These are phyloP conservation scores for Maccullochella peelii DNA, from an alignment of 2,113 vertebrate species.

Conservation along the genomic window DNA sequence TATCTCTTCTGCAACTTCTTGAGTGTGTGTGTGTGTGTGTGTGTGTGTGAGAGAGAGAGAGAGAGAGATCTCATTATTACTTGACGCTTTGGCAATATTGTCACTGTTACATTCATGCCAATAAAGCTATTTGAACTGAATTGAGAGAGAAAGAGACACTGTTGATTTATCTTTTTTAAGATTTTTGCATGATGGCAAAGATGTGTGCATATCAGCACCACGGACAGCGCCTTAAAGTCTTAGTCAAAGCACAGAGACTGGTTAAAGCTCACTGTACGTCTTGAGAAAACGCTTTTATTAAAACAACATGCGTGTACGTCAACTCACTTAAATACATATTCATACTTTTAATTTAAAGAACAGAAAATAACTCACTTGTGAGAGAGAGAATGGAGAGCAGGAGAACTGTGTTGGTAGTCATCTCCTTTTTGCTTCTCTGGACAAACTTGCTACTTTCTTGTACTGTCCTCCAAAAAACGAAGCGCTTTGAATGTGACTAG, in stretches of 20 bases:
- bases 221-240: not conserved
- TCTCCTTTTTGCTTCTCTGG: slow-evolving; percentile 35
- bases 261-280: no score
- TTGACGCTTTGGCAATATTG: no score
- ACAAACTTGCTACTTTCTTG: slow-evolving; percentile 20
- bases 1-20: not conserved
- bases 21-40: not conserved
- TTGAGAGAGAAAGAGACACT: not conserved
- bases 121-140: no score
- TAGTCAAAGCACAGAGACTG: not conserved
- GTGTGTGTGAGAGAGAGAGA: not conserved
- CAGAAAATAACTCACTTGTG: slow-evolving; percentile 61
- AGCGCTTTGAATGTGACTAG: not conserved
- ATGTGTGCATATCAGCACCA: not conserved
- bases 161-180: not conserved
- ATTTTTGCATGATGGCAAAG: not conserved
- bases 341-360: not conserved
- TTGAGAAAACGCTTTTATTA: no score
- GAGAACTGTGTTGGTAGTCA: slow-evolving; percentile 48
- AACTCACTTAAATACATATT: not conserved
- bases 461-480: not conserved
- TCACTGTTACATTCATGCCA: no score
- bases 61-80: no score
- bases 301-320: not conserved
- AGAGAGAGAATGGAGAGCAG: slow-evolving; percentile 62